Base-by-base conservation (phyloP, 2,797 vertebrate genomes). In the Paedocypris micromegethes region DNA sequence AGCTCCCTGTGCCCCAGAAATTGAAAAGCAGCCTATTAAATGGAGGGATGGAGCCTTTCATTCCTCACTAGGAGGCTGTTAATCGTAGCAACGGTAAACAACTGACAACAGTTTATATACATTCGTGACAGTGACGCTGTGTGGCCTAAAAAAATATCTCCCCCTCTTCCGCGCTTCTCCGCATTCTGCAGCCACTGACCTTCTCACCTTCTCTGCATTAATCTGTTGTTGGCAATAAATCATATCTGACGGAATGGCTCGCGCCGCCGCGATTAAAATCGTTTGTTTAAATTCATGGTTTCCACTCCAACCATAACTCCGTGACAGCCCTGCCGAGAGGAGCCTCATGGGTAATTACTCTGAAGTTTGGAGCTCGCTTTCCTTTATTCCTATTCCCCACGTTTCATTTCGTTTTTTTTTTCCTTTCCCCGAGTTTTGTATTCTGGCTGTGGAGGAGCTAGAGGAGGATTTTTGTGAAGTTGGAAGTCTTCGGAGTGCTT, bases 211-310 rank as follows among this genome's bases (percentile, higher is more conserved):
- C 42, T 78, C 83, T 9, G 40, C 80, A 75, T 78, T 84, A 85
- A 86, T 80, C 82, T 77, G 79, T 82, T 77, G 75, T 77, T 51
- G 68, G 58, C 84, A 85, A 86, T 89, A 89, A 90, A 91, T 90
- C 88, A 87, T 78, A 74, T 66, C 78, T 88, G 88, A 87, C 87
- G 85, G 64, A 77, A 37, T 68, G 84, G 81, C 82, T 77, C 72
- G 72, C 70, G 75, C 76, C 67, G 81, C 79, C 79, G 75, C 87
- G 85, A 91, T 89, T 86, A 83, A 89, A 88, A 88, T 87, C 23
- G 78, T 88, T 91, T 88, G 88, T 90, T 90, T 87, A 81, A 88
- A 86, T 87, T 82, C 83, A 81, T 80, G 42, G 79, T 87, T 85
- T 87, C 82, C 84, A 77, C 67, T 66, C 73, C 80, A 80, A 75